A percentile compares a stretch with the other conserved stretches of the same genome.
These are phyloP conservation scores for Oligia fasciuncula DNA, from an alignment of 2,888 invertebrate genomes.

Conservation along the genomic window DNA sequence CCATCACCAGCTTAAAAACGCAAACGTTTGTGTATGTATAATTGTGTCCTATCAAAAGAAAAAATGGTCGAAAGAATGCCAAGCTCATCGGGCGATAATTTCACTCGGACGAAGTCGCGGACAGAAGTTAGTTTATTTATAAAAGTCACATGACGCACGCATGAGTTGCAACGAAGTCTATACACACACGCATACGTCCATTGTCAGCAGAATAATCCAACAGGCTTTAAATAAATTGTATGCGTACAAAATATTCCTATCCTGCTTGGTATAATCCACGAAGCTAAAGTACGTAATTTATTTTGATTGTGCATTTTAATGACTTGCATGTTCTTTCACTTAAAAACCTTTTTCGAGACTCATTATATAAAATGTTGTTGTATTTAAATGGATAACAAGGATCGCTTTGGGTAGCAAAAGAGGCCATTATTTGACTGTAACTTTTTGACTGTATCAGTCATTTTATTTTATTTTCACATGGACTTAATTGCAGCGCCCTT, in stretches of 20 bases:
- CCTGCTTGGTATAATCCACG: conserved; percentile 13
- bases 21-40: not conserved
- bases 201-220: conserved; percentile 3
- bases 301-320: conserved; percentile 30
- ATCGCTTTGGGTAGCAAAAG: not conserved
- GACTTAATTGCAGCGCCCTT: too few species aligned
- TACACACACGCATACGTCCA: not conserved
- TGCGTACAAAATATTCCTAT: conserved; percentile 5
- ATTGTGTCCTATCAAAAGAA: not conserved
- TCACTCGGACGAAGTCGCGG: too few species aligned
- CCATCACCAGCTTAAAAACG: not conserved
- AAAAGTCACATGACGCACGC: too few species aligned
- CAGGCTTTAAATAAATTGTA: not conserved
- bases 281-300: conserved; percentile 25
- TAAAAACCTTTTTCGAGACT: not conserved
- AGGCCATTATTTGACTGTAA: not conserved
- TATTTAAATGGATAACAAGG: conserved; percentile 4
- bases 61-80: too few species aligned
- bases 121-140: too few species aligned
- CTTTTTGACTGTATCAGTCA: not conserved
- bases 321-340: conserved; percentile 31
- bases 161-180: not conserved
- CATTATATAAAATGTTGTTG: conserved; percentile 8
- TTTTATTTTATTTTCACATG: too few species aligned
- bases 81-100: too few species aligned